Percentiles rank a stretch among this genome's conserved stretches.
Evolutionary conservation across 92 coral and sea anemone genomes (phyloP).

Genomic region (Heteractis magnifica): DNA sequence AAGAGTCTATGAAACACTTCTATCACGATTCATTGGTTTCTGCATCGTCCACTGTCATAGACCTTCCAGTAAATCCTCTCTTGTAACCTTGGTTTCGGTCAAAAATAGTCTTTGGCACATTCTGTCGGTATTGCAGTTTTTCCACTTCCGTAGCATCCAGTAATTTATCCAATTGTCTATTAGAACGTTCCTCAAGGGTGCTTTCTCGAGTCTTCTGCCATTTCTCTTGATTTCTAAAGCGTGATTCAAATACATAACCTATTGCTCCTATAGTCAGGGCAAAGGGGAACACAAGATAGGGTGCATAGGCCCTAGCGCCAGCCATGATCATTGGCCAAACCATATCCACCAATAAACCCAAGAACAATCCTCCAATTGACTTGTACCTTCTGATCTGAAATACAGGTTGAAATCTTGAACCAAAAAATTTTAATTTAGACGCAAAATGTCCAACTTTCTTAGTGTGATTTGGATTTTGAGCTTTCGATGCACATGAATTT

Average conservation of each 20-base stretch:
- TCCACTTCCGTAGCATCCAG: slow-evolving; percentile 80
- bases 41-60: slow-evolving; percentile 54
- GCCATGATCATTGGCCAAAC: slow-evolving; percentile 79
- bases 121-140: slow-evolving; percentile 73
- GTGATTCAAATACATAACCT: slow-evolving; percentile 85
- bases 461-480: not conserved
- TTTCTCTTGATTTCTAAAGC: slow-evolving; percentile 69
- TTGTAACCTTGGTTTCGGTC: slow-evolving; percentile 83
- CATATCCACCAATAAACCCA: not conserved
- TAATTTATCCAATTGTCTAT: slow-evolving; percentile 70
- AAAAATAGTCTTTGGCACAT: slow-evolving; percentile 82
- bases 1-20: not conserved
- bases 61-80: slow-evolving; percentile 79
- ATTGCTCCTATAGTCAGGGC: slow-evolving; percentile 88
- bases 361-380: not conserved
- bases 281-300: slow-evolving; percentile 86
- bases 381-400: not conserved
- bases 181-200: slow-evolving; percentile 89
- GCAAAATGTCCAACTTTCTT: not conserved
- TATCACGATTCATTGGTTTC: slow-evolving; percentile 12
- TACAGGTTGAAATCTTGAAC: not conserved
- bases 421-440: not conserved
- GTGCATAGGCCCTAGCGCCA: slow-evolving; percentile 80
- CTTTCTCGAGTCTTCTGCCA: slow-evolving; percentile 84
- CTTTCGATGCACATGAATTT: not conserved